Evolutionary conservation across 2,113 vertebrate genomes (phyloP).

Genomic region (Acanthisitta chloris): DNA sequence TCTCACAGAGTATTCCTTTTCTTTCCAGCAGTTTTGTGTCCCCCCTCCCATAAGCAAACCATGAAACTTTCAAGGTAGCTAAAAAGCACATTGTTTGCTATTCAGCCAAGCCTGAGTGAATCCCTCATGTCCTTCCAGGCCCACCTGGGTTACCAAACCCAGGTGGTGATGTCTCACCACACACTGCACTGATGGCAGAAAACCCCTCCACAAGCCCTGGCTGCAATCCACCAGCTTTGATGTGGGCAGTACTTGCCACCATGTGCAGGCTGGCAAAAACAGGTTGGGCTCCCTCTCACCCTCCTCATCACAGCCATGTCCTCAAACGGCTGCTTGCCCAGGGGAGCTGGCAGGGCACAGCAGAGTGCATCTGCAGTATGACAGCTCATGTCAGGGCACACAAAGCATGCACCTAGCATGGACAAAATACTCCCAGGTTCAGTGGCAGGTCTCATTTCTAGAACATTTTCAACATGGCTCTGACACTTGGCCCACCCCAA

Average conservation of each 20-base stretch:
- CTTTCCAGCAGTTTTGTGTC: not conserved
- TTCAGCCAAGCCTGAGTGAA: not conserved
- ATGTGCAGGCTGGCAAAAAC: not conserved
- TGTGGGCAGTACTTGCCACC: not conserved
- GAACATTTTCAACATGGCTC: not conserved
- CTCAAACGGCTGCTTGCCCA: not conserved
- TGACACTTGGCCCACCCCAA: not conserved
- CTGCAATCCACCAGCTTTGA: not conserved
- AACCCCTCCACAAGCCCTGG: not conserved
- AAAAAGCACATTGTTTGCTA: not conserved
- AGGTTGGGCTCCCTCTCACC: not conserved
- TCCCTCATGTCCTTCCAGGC: not conserved
- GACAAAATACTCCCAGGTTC: not conserved
- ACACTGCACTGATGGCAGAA: not conserved
- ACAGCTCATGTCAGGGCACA: not conserved
- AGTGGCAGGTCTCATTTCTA: not conserved
- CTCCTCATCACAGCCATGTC: not conserved
- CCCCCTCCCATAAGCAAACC: not conserved
- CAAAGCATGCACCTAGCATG: accelerated
- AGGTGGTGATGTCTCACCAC: accelerated
- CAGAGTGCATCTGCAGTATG: accelerated
- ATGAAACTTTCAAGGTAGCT: not conserved
- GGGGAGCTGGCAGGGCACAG: not conserved
- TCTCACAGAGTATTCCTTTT: not conserved
- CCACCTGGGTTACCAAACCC: accelerated